Evolutionary conservation across 1,140 invertebrate species (phyloP).

Genomic region (Onthophagus taurus): DNA sequence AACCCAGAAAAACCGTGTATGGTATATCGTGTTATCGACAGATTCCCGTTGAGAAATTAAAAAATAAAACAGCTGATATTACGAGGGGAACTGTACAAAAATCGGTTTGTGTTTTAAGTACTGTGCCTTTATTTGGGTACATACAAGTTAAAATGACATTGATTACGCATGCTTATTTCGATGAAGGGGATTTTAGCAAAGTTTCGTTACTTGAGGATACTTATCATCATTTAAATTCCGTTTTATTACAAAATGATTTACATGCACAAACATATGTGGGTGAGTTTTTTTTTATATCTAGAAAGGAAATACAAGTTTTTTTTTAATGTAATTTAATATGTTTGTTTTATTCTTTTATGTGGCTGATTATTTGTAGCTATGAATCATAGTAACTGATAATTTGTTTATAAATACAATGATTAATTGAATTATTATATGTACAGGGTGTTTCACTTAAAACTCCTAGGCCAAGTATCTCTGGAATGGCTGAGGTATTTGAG

Average conservation of each 20-base stretch:
- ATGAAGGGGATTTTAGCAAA: conserved; percentile 87
- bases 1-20: conserved; percentile 80
- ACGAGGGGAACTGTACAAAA: conserved; percentile 93
- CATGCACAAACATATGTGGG: conserved; percentile 71
- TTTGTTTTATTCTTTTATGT: too few species aligned
- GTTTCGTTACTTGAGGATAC: conserved; percentile 86
- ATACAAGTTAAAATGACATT: conserved; percentile 92
- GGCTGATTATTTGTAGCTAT: too few species aligned
- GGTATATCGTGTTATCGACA: conserved; percentile 97
- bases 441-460: too few species aligned
- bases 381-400: too few species aligned
- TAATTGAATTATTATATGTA: too few species aligned
- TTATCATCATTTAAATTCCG: conserved; percentile 84
- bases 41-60: conserved; percentile 91
- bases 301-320: not conserved
- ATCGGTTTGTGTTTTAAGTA: conserved; percentile 83
- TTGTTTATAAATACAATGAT: too few species aligned
- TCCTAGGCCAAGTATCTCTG: too few species aligned
- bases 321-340: too few species aligned
- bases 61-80: conserved; percentile 92
- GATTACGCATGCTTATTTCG: conserved; percentile 95
- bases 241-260: conserved; percentile 60
- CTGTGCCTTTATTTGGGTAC: conserved; percentile 80
- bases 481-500: too few species aligned
- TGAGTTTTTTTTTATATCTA: conserved; percentile 44